Evolutionary conservation across 2,797 vertebrate genomes (phyloP).

Genomic region (Petrocephalus schoutedeni): DNA sequence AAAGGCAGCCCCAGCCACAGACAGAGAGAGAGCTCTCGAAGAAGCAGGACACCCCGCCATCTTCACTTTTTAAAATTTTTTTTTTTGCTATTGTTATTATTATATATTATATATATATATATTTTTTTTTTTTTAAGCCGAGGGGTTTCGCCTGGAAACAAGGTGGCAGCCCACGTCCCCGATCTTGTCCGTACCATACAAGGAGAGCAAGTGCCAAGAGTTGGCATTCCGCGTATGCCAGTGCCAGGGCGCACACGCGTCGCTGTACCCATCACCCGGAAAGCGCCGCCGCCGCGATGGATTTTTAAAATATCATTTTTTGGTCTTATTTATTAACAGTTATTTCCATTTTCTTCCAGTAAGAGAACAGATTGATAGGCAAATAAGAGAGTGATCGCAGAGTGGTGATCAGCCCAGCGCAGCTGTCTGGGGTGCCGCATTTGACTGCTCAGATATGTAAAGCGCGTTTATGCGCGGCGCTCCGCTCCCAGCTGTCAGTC

Average conservation of each 20-base stretch:
- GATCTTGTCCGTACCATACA: constrained; percentile 64
- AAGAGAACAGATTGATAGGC: constrained; percentile 27
- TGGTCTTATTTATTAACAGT: neutral
- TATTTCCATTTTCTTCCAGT: constrained; percentile 25
- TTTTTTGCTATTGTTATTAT: neutral
- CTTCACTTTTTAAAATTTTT: constrained; percentile 75
- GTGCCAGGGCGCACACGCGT: constrained; percentile 74
- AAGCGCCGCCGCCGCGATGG: constrained; percentile 61
- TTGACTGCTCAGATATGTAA: constrained; percentile 22
- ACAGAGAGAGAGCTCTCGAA: constrained; percentile 75
- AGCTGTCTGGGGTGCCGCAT: constrained; percentile 36
- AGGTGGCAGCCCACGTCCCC: constrained; percentile 62
- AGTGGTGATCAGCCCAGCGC: constrained; percentile 33
- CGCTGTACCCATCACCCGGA: constrained; percentile 60
- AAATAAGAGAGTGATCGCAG: constrained; percentile 35
- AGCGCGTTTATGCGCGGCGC: constrained; percentile 16
- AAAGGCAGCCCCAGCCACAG: constrained; percentile 81
- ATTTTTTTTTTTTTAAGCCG: constrained; percentile 44
- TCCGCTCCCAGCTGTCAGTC: constrained; percentile 19
- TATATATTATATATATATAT: neutral
- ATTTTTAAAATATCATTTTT: constrained; percentile 41
- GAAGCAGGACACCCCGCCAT: constrained; percentile 80
- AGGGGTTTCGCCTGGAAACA: constrained; percentile 63
- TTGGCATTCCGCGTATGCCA: constrained; percentile 70
- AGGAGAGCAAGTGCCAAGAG: constrained; percentile 76